phyloP scores from a whole-genome alignment of 2,888 invertebrate genomes.

The Rotaria sp. region DNA sequence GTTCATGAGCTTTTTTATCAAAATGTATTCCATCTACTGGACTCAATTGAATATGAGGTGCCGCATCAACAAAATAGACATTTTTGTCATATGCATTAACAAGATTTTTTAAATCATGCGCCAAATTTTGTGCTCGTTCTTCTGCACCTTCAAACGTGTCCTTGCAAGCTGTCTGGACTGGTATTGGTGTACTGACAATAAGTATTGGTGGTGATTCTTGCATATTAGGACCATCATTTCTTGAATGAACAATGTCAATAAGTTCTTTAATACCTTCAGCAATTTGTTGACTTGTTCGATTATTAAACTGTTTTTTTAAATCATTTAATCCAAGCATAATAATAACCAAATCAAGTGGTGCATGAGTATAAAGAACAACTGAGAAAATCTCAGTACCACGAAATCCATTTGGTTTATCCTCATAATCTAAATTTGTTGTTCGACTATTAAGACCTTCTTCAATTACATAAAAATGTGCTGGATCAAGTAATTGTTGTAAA shows the following conservation, averaged over 20 bases:
- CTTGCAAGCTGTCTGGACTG: not conserved
- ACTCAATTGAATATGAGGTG: not conserved
- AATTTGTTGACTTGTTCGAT: constrained; percentile 21
- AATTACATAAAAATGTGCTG: not conserved
- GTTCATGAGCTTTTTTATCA: not conserved
- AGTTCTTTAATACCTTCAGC: not conserved
- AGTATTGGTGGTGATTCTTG: not conserved
- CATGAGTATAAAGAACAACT: not conserved
- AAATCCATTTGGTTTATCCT: not conserved
- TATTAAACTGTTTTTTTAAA: constrained; percentile 25
- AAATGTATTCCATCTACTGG: constrained; percentile 14
- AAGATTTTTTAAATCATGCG: not conserved
- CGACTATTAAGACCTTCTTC: constrained; percentile 21
- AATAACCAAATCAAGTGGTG: not conserved
- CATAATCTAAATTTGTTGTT: constrained; percentile 4
- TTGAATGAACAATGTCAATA: not conserved
- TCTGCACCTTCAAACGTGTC: not conserved
- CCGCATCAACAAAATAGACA: not conserved
- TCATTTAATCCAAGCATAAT: constrained; percentile 22
- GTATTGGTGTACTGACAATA: not conserved
- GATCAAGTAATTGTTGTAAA: not conserved
- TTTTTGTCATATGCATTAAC: not conserved
- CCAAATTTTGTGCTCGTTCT: not conserved
- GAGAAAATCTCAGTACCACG: not conserved
- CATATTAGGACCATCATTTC: not conserved